Evolutionary conservation across 2,888 invertebrate species (phyloP).

Genomic region (Caenorhabditis panamensis): DNA sequence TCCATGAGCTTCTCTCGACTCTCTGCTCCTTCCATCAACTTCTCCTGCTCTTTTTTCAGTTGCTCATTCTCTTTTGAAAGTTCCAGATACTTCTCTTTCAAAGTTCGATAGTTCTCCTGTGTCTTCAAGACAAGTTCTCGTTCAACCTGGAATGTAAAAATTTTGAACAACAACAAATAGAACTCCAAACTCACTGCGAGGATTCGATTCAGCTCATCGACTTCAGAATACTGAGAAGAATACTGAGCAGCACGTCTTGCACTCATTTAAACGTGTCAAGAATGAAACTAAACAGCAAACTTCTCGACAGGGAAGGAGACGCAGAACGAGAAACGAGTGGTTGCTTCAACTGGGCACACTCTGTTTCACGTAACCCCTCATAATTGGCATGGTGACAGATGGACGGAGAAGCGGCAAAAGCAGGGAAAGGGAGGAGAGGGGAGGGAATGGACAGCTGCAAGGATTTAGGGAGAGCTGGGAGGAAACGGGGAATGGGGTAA

Average conservation of each 20-base stretch:
- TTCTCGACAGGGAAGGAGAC: constrained; percentile 13
- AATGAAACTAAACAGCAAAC: neutral
- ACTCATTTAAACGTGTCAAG: constrained; percentile 21
- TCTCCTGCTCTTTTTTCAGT: constrained; percentile 13
- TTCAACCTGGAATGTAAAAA: constrained; percentile 40
- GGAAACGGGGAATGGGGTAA: constrained; percentile 13
- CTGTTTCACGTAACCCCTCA: constrained; percentile 51
- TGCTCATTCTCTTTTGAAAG: constrained; percentile 27
- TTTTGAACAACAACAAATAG: neutral
- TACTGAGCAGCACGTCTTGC: constrained; percentile 11
- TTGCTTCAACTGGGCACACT: constrained; percentile 5
- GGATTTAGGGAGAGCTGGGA: constrained; percentile 25
- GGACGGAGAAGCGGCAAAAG: constrained; percentile 4
- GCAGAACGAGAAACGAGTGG: constrained; percentile 7
- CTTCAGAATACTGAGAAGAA: constrained; percentile 34
- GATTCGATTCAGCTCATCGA: constrained; percentile 56
- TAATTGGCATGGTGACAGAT: constrained; percentile 66
- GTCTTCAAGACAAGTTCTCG: constrained; percentile 55
- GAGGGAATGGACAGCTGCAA: constrained; percentile 18
- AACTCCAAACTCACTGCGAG: constrained; percentile 31
- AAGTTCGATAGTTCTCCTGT: constrained; percentile 53
- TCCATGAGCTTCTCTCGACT: constrained; percentile 29
- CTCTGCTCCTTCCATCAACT: constrained; percentile 14
- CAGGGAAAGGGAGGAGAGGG: neutral
- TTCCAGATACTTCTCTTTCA: constrained; percentile 49